phyloP scores from a whole-genome alignment of 1,140 invertebrate species.

The Drosophila arizonae region DNA sequence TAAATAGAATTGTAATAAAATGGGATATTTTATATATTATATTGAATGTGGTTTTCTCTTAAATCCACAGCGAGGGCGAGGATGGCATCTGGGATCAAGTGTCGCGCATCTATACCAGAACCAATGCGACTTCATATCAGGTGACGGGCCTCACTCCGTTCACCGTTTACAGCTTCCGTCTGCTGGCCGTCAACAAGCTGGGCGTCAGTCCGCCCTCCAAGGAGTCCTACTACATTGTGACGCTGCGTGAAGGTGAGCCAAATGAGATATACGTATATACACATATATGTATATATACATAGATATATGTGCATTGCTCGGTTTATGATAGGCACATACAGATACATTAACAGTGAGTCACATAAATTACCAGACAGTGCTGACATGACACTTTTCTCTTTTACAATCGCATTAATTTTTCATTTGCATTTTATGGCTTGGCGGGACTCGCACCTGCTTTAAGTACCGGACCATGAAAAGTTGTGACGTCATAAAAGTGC shows the following conservation, averaged over 20 bases:
- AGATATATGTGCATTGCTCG: conserved; percentile 12
- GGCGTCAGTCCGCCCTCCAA: conserved; percentile 88
- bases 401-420: conserved; percentile 80
- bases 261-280: background rate
- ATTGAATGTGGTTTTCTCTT: background rate
- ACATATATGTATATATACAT: background rate
- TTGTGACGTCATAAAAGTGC: conserved; percentile 53
- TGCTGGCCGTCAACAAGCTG: conserved; percentile 88
- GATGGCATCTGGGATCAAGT: conserved; percentile 87
- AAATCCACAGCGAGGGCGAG: conserved; percentile 86
- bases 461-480: conserved; percentile 64
- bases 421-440: conserved; percentile 64
- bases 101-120: conserved; percentile 86
- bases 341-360: conserved; percentile 46
- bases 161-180: conserved; percentile 90
- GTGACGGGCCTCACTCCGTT: conserved; percentile 87
- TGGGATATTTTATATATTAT: background rate
- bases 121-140: conserved; percentile 87
- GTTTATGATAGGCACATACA: conserved; percentile 51
- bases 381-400: conserved; percentile 64
- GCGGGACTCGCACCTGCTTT: conserved; percentile 48
- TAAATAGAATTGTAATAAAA: background rate
- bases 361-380: conserved; percentile 51
- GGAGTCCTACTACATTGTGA: conserved; percentile 90
- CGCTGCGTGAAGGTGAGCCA: conserved; percentile 88